Evolutionary conservation across 2,888 invertebrate genomes (phyloP).

Genomic region (Cyrtodaria siliqua): DNA sequence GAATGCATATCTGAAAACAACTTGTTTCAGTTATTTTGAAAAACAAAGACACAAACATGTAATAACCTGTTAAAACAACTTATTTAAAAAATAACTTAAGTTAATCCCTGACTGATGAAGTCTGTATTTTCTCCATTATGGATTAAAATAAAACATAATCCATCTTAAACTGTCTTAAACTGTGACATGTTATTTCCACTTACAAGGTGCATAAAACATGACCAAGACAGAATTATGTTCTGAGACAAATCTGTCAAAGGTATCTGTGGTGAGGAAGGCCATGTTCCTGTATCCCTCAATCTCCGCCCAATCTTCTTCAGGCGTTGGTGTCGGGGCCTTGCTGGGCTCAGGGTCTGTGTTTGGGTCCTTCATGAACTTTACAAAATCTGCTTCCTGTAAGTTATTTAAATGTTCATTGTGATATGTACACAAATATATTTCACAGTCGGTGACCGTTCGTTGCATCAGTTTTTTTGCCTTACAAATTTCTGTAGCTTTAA

Average conservation of each 20-base stretch:
- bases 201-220: constrained; percentile 87
- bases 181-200: constrained; percentile 71
- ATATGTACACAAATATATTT: no score
- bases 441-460: no score
- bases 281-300: constrained; percentile 88
- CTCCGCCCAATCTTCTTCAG: constrained; percentile 86
- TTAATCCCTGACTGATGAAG: no score
- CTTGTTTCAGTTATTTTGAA: no score
- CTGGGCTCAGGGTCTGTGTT: constrained; percentile 82
- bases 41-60: no score
- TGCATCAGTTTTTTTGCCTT: no score
- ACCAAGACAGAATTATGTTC: constrained; percentile 87
- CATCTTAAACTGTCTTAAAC: no score
- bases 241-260: constrained; percentile 86
- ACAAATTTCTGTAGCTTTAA: no score
- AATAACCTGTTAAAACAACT: no score
- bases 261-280: constrained; percentile 90
- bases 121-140: no score
- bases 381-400: constrained; percentile 89
- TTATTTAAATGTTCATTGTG: not conserved
- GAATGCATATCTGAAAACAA: no score
- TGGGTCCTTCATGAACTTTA: constrained; percentile 88
- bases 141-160: no score
- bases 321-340: constrained; percentile 74
- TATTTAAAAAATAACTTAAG: not conserved